phyloP scores from a whole-genome alignment of 2,888 invertebrate species.

The Luffia ferchaultella region DNA sequence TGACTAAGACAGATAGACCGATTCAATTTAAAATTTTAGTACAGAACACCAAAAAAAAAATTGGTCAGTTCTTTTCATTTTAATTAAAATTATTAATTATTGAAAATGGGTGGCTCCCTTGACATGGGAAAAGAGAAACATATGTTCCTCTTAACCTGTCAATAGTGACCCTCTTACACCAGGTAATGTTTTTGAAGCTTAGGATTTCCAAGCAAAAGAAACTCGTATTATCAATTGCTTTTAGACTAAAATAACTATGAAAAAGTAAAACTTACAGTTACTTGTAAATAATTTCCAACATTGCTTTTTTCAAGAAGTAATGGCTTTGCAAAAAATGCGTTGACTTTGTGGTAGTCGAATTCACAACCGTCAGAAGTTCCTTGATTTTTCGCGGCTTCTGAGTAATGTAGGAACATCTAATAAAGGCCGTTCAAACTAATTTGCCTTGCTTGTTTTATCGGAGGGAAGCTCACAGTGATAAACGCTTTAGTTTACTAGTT shows the following conservation, averaged over 20 bases:
- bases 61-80: not conserved
- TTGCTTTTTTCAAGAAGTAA: not conserved
- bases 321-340: not conserved
- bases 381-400: slow-evolving; percentile 1
- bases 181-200: slow-evolving; percentile 1
- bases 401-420: slow-evolving; percentile 1
- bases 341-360: not conserved
- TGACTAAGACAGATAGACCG: no score
- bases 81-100: not conserved
- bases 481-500: slow-evolving; percentile 1
- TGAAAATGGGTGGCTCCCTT: not conserved
- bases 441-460: slow-evolving; percentile 3
- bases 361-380: slow-evolving; percentile 1
- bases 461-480: not conserved
- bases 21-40: not conserved
- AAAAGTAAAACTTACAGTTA: not conserved
- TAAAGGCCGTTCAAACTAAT: slow-evolving; percentile 2
- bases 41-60: not conserved
- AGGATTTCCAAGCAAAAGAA: slow-evolving; percentile 1
- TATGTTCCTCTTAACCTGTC: no score
- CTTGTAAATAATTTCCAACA: not conserved
- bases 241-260: slow-evolving; percentile 1
- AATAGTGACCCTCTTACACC: no score
- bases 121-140: no score
- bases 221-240: slow-evolving; percentile 2